Evolutionary conservation across 1,140 invertebrate genomes (phyloP), one percentile per base, ranked within the genome.

Genomic region (Brachionus asplanchnoidis): DNA sequence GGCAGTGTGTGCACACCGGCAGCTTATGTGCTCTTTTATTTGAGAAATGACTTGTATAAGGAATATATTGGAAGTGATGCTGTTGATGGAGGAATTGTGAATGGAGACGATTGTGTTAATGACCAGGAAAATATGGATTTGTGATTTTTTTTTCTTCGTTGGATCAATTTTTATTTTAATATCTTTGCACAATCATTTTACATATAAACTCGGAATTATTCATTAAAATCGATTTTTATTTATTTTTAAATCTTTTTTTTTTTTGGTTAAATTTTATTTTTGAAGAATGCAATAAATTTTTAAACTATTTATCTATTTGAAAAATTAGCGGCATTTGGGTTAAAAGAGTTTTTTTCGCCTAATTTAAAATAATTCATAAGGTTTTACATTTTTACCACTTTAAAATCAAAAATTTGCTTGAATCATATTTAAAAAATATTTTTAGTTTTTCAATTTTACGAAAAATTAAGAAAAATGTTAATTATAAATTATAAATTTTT

Each of bases 11-110:
- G 60, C 32, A 84, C 60, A 53, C 14, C 23, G 14, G 60, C 82
- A 14, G 82, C 82, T 20, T 84, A 84, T 8, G 5, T 84, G 36
- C 23, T 84, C 2, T 36, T 84, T 17, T 84, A 84, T 70, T 56
- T 66, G 28, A 66, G 80, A 68, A 66, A 84, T 3, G 80, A 84
- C 28, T 20, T 82, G 9, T 40, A 42, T 46, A 26, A 82, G 11
- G 36, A 65, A n/a, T 80, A 80, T 17, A 28, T 80, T 28, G n/a
- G 8, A 32, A 80, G 8, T n/a, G 44, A 65, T 32, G 40, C 44
- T 36, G 28, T 50, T 3, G 32, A 60, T 26, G 12, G 1, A 0
- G 23, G 3, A 23, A 2, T 20, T 20, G 14, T 73, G 7, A 73
- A 73, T 42, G 68, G 68, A 40, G 6, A 73, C 6, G 68, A 42